Evolutionary conservation across 2,113 vertebrate species (phyloP), one percentile per base, ranked within the genome.

Genomic region (Macheiramphus alcinus): DNA sequence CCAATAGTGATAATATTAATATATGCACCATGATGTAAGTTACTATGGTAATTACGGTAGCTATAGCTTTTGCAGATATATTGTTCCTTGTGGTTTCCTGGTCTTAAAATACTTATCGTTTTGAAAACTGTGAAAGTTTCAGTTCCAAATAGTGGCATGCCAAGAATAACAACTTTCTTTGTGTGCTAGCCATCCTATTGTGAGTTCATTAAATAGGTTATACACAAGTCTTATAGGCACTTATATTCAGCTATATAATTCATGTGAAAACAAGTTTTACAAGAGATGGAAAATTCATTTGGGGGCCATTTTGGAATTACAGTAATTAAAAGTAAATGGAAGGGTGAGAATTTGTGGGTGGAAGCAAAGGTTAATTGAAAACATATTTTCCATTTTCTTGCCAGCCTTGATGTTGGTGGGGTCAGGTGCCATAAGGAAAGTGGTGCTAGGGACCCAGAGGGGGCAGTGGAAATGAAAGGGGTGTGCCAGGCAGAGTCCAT

Each of bases 131-230:
- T 91, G 96, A 88, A 97, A 94, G 88, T 93, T 98, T 86, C 92
- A 83, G 96, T 96, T 97, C 96, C 97, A 98, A 97, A 97, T 72
- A 96, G 94, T 61, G 78, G 94, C 38, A 76, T 78, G 98, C 98
- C 98, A 99, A 98, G 97, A 97, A 98, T 97, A 99, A 98, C 98
- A 98, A 32, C 96, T 97, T 84, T 96, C 95, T 97, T 98, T 98
- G 88, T 92, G 71, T 85, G 78, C 40, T 86, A n/a, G 89, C 93
- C 97, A 95, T 97, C 97, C 97, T 26, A 92, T 91, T 96, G 86
- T 94, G 94, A 86, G 83, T 74, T 93, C 88, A 61, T 96, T 97
- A 90, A 97, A 95, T 70, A 95, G 96, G 97, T 97, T 97, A 80
- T 67, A 93, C 72, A 92, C 75, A 67, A 97, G 96, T 85, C 95